phyloP scores from a whole-genome alignment of 2,797 vertebrate species.

The Oreochromis grahami region DNA sequence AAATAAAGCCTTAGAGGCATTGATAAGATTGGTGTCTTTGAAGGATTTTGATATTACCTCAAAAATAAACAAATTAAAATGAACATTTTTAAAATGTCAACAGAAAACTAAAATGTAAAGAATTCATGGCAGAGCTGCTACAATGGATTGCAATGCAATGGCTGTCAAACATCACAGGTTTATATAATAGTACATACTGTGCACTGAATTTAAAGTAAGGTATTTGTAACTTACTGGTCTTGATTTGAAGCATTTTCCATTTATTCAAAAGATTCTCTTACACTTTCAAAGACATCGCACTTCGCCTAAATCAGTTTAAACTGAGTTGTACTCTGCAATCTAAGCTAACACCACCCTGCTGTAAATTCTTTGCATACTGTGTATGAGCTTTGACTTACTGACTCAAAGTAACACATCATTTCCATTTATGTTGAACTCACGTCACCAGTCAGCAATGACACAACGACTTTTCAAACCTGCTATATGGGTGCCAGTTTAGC shows the following conservation, averaged over 20 bases:
- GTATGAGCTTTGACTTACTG: not conserved
- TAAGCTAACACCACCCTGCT: not conserved
- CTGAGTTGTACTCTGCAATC: not conserved
- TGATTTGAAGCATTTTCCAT: not conserved
- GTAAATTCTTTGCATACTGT: not conserved
- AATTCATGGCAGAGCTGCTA: rapidly evolving
- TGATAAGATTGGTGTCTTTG: not conserved
- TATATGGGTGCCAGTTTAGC: not conserved
- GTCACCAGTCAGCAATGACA: not conserved
- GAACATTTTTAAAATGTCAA: not conserved
- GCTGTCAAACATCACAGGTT: not conserved
- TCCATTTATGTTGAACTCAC: not conserved
- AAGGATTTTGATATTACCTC: not conserved
- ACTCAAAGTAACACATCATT: not conserved
- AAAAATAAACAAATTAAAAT: not conserved
- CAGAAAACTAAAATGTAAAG: not conserved
- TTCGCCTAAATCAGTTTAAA: not conserved
- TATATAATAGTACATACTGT: not conserved
- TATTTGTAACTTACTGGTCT: not conserved
- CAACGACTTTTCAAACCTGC: not conserved
- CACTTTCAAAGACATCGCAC: not conserved
- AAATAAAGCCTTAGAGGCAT: not conserved
- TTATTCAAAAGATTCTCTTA: not conserved
- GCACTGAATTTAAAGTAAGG: not conserved
- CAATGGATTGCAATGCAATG: not conserved